A percentile compares a stretch with the other conserved stretches of the same genome.
Evolutionary conservation across 1,140 invertebrate species (phyloP).

Genomic region (Eriocheir sinensis): DNA sequence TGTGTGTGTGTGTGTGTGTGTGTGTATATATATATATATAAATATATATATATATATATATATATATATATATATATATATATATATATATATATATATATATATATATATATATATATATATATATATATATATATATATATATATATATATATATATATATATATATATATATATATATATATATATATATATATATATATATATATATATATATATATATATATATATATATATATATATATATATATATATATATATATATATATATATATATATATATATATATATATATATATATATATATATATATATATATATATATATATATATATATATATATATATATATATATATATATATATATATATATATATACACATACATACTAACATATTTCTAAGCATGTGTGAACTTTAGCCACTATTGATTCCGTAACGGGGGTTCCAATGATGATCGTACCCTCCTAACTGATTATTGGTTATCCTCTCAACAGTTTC

Average conservation of each 20-base stretch:
- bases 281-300: too few species aligned
- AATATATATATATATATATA: slow-evolving; percentile 36
- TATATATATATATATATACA: neutral
- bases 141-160: neutral
- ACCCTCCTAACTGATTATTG: too few species aligned
- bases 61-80: slow-evolving; percentile 45
- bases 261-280: too few species aligned
- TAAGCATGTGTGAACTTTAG: neutral
- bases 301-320: neutral
- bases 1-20: too few species aligned
- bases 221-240: too few species aligned
- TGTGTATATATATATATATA: slow-evolving; percentile 38
- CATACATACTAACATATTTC: neutral
- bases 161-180: neutral
- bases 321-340: neutral
- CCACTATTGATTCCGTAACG: too few species aligned
- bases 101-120: slow-evolving; percentile 40
- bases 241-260: too few species aligned
- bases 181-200: too few species aligned
- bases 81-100: slow-evolving; percentile 43
- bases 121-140: slow-evolving; percentile 44
- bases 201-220: too few species aligned
- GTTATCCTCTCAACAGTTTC: too few species aligned
- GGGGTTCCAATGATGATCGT: too few species aligned
- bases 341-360: neutral